A percentile compares a stretch with the other conserved stretches of the same genome.
These are phyloP conservation scores for Malaclemys terrapin DNA, from an alignment of 2,113 vertebrate genomes.

Conservation along the genomic window DNA sequence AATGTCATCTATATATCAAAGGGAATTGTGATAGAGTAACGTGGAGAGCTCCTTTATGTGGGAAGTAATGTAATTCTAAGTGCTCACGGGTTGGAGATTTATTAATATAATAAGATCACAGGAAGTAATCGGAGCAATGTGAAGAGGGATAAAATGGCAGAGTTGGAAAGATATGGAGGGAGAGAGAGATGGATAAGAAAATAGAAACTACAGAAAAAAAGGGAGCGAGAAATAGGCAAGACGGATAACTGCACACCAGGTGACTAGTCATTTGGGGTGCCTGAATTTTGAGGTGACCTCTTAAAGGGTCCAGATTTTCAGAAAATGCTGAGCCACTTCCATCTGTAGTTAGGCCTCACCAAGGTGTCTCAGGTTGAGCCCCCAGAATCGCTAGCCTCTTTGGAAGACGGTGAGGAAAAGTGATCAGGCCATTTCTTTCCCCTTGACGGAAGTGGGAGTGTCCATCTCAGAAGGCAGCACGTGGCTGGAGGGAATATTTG, in stretches of 20 bases:
- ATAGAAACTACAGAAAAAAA: rapidly evolving
- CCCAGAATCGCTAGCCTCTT: background rate
- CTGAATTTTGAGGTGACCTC: background rate
- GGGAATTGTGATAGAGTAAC: background rate
- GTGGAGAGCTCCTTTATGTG: background rate
- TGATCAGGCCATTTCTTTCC: background rate
- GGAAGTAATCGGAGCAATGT: background rate
- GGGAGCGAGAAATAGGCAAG: background rate
- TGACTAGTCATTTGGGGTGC: background rate
- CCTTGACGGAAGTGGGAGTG: background rate
- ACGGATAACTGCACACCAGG: background rate
- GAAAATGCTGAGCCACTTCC: background rate
- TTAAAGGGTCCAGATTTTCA: background rate
- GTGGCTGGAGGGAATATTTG: background rate
- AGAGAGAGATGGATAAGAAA: background rate
- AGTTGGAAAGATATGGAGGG: background rate
- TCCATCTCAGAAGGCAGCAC: background rate
- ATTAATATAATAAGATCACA: background rate
- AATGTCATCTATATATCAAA: background rate
- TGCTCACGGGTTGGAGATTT: background rate
- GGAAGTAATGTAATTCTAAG: background rate
- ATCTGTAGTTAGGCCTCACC: background rate
- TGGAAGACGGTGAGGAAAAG: background rate
- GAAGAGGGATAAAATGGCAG: background rate
- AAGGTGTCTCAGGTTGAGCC: background rate